Evolutionary conservation across 2,797 vertebrate species (phyloP).

Genomic region (Holocentrus rufus): DNA sequence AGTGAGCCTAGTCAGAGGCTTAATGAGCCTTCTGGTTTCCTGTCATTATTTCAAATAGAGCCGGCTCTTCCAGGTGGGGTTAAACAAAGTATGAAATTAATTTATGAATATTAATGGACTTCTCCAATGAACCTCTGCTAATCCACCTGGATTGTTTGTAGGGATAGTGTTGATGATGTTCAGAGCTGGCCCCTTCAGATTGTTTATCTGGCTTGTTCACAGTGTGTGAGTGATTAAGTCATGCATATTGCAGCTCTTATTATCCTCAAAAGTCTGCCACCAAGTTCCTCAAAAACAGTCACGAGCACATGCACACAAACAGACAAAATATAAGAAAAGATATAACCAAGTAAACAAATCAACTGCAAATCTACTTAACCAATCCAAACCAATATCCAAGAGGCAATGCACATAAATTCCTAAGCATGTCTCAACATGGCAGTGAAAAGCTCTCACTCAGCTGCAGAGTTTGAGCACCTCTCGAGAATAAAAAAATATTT

Average conservation of each 20-base stretch:
- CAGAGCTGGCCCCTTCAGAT: slow-evolving; percentile 30
- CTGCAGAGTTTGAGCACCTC: too few relatives aligned
- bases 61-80: slow-evolving; percentile 56
- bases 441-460: too few relatives aligned
- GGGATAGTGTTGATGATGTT: slow-evolving; percentile 47
- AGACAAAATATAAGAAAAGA: not conserved
- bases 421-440: too few relatives aligned
- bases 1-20: slow-evolving; percentile 61
- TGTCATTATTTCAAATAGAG: slow-evolving; percentile 65
- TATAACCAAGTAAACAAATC: not conserved
- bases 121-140: slow-evolving; percentile 44
- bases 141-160: slow-evolving; percentile 53
- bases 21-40: slow-evolving; percentile 63
- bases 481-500: too few relatives aligned
- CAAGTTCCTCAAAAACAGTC: not conserved
- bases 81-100: slow-evolving; percentile 72
- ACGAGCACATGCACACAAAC: not conserved
- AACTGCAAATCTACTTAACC: not conserved
- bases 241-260: slow-evolving; percentile 3
- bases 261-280: slow-evolving; percentile 17
- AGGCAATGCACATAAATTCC: too few relatives aligned
- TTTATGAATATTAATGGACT: slow-evolving; percentile 61
- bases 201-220: slow-evolving; percentile 58
- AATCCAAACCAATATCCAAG: too few relatives aligned
- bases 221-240: slow-evolving; percentile 42